These are phyloP conservation scores for Heliconius sara DNA, from an alignment of 2,888 invertebrate species.

Conservation along the genomic window DNA sequence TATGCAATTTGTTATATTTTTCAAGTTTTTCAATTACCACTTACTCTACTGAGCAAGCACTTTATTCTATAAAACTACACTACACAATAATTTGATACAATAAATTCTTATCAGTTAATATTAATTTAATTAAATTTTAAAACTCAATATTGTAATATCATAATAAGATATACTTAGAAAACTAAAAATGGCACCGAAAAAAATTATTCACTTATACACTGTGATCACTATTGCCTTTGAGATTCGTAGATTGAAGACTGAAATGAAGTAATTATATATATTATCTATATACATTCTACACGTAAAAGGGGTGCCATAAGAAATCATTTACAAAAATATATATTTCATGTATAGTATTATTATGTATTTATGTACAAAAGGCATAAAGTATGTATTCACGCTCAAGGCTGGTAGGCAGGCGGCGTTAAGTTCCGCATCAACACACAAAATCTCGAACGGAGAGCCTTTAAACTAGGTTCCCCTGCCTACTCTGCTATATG, in stretches of 20 bases:
- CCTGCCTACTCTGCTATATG: background rate
- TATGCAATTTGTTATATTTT: background rate
- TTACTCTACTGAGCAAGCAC: too few relatives aligned
- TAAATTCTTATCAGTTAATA: too few relatives aligned
- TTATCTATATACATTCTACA: slow-evolving; percentile 58
- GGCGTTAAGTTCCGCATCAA: slow-evolving; percentile 2
- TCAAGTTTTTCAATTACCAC: too few relatives aligned
- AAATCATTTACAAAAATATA: slow-evolving; percentile 56
- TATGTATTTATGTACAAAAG: slow-evolving; percentile 52
- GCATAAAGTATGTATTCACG: slow-evolving; percentile 44
- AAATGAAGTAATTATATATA: slow-evolving; percentile 61
- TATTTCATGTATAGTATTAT: slow-evolving; percentile 48
- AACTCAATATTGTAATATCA: slow-evolving; percentile 18
- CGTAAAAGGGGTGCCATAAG: slow-evolving; percentile 77
- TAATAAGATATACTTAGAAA: slow-evolving; percentile 17
- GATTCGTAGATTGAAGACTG: slow-evolving; percentile 82
- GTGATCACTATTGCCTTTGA: slow-evolving; percentile 80
- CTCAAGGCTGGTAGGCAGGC: background rate
- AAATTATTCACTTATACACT: slow-evolving; percentile 58
- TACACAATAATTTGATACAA: too few relatives aligned
- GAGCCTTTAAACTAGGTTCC: background rate
- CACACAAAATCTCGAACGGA: background rate
- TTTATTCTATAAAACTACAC: too few relatives aligned
- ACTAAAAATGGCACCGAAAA: slow-evolving; percentile 40
- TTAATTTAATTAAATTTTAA: background rate